Conservation (phyloP, 2,888 invertebrate species). For the Ditylenchus weischeri region DNA sequence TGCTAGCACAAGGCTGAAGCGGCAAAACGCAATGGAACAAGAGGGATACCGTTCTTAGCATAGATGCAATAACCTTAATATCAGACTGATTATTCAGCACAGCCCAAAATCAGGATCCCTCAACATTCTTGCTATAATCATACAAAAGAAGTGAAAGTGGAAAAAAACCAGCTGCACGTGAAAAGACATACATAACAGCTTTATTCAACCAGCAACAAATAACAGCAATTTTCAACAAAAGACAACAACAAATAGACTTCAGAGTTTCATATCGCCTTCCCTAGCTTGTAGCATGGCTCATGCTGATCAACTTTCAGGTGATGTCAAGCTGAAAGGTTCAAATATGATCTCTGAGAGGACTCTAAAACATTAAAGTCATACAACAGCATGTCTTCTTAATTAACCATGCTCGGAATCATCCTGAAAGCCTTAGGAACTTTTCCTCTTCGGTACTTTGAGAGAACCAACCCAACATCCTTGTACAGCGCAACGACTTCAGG, state of each 20-base stretch:
- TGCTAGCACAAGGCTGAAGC: too few species aligned
- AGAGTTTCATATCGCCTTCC: slow-evolving; percentile 29
- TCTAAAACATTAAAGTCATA: slow-evolving; percentile 22
- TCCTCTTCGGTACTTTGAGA: slow-evolving; percentile 84
- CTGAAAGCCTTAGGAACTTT: slow-evolving; percentile 97
- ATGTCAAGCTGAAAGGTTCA: slow-evolving; percentile 61
- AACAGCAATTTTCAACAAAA: too few species aligned
- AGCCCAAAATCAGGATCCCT: too few species aligned
- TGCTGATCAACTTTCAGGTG: slow-evolving; percentile 93
- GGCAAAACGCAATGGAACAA: too few species aligned
- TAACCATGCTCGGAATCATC: slow-evolving; percentile 77
- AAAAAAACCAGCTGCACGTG: too few species aligned
- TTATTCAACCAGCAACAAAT: neutral
- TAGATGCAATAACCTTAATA: too few species aligned
- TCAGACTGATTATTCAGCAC: too few species aligned
- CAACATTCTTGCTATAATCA: too few species aligned
- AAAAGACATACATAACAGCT: neutral
- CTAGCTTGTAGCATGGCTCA: slow-evolving; percentile 92
- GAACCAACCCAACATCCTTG: slow-evolving; percentile 80
- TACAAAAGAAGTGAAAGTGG: too few species aligned
- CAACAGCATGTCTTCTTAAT: slow-evolving; percentile 61
- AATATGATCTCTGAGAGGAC: neutral
- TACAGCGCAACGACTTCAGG: slow-evolving; percentile 78
- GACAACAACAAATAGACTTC: neutral
- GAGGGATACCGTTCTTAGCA: too few species aligned